Evolutionary conservation across 2,797 vertebrate species (phyloP).

Genomic region (Cacajao melanocephalus): DNA sequence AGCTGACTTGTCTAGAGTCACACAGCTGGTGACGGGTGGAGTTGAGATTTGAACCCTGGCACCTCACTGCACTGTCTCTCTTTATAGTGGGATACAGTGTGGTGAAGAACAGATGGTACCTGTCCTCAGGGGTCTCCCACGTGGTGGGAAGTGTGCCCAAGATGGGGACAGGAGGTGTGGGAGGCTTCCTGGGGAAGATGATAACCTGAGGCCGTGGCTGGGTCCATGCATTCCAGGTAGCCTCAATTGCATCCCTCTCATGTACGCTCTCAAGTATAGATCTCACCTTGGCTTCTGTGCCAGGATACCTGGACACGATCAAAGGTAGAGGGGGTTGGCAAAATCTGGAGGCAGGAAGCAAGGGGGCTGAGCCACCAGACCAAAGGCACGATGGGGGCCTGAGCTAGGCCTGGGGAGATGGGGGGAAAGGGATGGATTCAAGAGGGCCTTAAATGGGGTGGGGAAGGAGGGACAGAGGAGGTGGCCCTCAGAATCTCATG

Average conservation of each 20-base stretch:
- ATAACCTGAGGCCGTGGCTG: background rate
- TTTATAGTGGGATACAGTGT: background rate
- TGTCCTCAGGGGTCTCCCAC: background rate
- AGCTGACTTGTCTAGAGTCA: background rate
- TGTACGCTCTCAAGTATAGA: fast-evolving
- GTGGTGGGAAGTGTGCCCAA: background rate
- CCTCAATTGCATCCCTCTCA: background rate
- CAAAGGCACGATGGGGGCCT: background rate
- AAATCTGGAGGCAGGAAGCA: background rate
- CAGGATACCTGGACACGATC: background rate
- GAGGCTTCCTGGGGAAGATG: background rate
- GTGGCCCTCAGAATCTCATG: too few species aligned
- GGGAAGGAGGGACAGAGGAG: too few species aligned
- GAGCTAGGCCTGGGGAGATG: background rate
- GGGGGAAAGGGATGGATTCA: background rate
- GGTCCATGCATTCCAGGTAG: background rate
- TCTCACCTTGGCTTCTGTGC: background rate
- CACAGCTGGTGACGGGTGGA: background rate
- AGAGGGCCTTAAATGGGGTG: background rate
- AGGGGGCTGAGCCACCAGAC: background rate
- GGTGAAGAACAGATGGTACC: too few species aligned
- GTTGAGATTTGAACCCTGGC: background rate
- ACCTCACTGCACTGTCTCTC: background rate
- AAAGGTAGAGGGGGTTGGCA: background rate
- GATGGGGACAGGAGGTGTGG: background rate